Evolutionary conservation across 2,888 invertebrate genomes (phyloP).

Genomic region (Lasioglossum leucozonium): DNA sequence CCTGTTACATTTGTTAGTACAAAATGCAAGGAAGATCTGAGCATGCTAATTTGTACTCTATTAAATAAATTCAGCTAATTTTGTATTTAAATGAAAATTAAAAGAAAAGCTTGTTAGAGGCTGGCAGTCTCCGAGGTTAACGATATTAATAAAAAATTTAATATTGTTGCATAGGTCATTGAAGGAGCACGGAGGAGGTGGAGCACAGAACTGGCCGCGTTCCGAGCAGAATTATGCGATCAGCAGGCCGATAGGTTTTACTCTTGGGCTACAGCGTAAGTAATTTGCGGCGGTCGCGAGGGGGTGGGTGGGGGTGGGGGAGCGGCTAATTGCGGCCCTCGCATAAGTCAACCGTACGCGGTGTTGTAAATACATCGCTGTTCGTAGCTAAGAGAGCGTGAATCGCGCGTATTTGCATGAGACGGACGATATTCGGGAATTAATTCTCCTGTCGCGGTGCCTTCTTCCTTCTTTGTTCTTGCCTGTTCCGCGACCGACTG

Average conservation of each 20-base stretch:
- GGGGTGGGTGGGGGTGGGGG: slow-evolving; percentile 25
- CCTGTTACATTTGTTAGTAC: too few species aligned
- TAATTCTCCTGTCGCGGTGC: slow-evolving; percentile 52
- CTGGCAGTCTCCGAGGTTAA: not conserved
- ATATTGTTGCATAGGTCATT: not conserved
- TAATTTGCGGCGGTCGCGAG: slow-evolving; percentile 63
- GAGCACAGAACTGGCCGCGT: slow-evolving; percentile 41
- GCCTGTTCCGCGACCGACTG: slow-evolving; percentile 22
- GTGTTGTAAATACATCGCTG: slow-evolving; percentile 57
- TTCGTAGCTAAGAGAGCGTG: slow-evolving; percentile 60
- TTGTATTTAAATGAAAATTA: too few species aligned
- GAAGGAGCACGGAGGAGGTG: slow-evolving; percentile 21
- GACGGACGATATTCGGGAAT: slow-evolving; percentile 49
- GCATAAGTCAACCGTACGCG: slow-evolving; percentile 57
- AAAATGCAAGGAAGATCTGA: too few species aligned
- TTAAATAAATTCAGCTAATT: too few species aligned
- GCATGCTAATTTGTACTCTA: too few species aligned
- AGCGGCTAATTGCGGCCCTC: slow-evolving; percentile 65
- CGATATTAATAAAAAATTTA: not conserved
- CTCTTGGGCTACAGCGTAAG: slow-evolving; percentile 59
- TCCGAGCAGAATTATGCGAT: slow-evolving; percentile 63
- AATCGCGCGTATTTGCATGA: slow-evolving; percentile 58
- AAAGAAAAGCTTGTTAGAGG: not conserved
- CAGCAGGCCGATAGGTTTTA: slow-evolving; percentile 67
- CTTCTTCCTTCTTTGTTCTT: slow-evolving; percentile 33